These are phyloP conservation scores for Carapus acus DNA, from an alignment of 2,797 vertebrate genomes.

Conservation along the genomic window DNA sequence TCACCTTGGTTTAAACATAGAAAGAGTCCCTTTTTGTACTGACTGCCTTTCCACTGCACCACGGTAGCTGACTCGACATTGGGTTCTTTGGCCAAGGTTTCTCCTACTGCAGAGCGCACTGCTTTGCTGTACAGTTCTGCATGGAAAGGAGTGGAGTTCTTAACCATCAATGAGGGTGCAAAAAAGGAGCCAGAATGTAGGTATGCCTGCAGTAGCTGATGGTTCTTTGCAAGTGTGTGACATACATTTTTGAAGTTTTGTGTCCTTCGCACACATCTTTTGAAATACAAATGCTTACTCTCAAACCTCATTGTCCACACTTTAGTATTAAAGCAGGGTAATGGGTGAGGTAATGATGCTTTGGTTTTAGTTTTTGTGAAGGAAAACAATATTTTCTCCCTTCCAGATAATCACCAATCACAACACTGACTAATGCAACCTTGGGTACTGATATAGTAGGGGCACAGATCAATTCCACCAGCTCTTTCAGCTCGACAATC, in stretches of 20 bases:
- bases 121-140: neutral
- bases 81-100: neutral
- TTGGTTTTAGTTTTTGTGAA: too few relatives aligned
- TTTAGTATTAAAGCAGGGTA: too few relatives aligned
- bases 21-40: neutral
- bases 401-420: too few relatives aligned
- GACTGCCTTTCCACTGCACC: conserved; percentile 13
- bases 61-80: neutral
- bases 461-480: too few relatives aligned
- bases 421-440: too few relatives aligned
- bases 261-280: conserved; percentile 11
- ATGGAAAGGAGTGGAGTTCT: conserved; percentile 7
- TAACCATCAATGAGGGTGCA: conserved; percentile 7
- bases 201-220: conserved; percentile 16
- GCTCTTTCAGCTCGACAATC: too few relatives aligned
- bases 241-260: conserved; percentile 19
- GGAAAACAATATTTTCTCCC: too few relatives aligned
- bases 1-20: neutral
- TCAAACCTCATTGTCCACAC: too few relatives aligned
- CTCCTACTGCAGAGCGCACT: neutral
- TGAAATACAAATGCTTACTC: too few relatives aligned
- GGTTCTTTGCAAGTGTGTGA: conserved; percentile 11
- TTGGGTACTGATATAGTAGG: too few relatives aligned
- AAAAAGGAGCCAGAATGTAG: conserved; percentile 10
- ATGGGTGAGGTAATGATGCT: too few relatives aligned